Percentiles rank a stretch among this genome's conserved stretches.
These are phyloP conservation scores for Callopanchax toddi DNA, from an alignment of 2,113 vertebrate genomes.

Conservation along the genomic window DNA sequence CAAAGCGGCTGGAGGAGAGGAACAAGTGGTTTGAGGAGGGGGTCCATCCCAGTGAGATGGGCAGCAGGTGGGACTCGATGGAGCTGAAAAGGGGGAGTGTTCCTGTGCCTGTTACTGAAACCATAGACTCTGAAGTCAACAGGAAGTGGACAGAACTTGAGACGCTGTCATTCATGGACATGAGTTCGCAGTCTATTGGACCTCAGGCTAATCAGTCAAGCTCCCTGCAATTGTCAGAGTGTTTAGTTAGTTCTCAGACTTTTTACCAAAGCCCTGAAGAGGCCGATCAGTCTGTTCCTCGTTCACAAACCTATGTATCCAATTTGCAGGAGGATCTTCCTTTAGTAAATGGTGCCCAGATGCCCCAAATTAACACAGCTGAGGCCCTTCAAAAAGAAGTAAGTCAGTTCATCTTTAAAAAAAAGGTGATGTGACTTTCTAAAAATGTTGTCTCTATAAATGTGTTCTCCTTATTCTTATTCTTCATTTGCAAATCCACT, in stretches of 20 bases:
- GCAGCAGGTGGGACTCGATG: conserved; percentile 80
- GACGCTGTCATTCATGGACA: conserved; percentile 84
- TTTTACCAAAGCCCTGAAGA: conserved; percentile 33
- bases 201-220: conserved; percentile 47
- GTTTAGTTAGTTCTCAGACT: conserved; percentile 15
- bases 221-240: conserved; percentile 15
- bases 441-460: not conserved
- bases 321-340: conserved; percentile 4
- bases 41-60: conserved; percentile 58
- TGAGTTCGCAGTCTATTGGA: conserved; percentile 71
- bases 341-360: conserved; percentile 37
- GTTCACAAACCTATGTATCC: conserved; percentile 15
- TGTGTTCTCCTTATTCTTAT: not conserved
- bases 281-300: not conserved
- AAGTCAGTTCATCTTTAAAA: conserved; percentile 26
- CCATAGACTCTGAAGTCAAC: conserved; percentile 86
- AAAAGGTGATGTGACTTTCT: not conserved
- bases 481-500: not conserved
- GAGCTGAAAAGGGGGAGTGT: conserved; percentile 85
- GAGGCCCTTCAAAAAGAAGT: conserved; percentile 88
- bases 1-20: conserved; percentile 82
- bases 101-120: conserved; percentile 70
- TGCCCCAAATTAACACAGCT: conserved; percentile 44
- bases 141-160: conserved; percentile 94
- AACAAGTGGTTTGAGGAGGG: conserved; percentile 81